Base-by-base conservation (phyloP, 2,888 invertebrate species). In the Pristionchus exspectatus region DNA sequence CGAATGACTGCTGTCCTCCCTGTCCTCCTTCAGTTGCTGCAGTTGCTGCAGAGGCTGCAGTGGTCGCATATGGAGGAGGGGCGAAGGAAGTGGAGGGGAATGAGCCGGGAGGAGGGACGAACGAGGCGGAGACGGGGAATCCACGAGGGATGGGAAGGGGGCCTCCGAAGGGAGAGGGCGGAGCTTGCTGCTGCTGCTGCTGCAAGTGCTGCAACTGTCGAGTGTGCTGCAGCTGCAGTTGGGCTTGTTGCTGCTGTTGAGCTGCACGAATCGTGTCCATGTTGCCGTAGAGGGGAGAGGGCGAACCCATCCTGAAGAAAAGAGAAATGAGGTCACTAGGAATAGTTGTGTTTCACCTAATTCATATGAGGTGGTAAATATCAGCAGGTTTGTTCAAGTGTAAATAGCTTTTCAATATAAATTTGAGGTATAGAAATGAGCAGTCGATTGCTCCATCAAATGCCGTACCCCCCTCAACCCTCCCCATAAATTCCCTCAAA, bases 231-330 rank as follows among this genome's bases (percentile, higher is more conserved):
- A 38, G 38, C 81, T 81, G 81, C n/a, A n/a, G 81, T 27, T 54
- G 81, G 7, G 56, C 56, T 59, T 59, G 30, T 16, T 69, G 87
- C 24, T 87, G 66, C 30, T 66, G 66, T 5, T 7, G 21, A 3
- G 72, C 54, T n/a, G 72, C 74, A 74, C 87, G 72, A 33, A 88
- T 88, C 0, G 87, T 74, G 38, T 88, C 87, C 87, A 88, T 72
- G 87, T 88, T 88, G 56, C 87, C 87, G 74, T 88, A 88, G 33
- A 74, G 74, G 16, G 87, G 87, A 72, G 87, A 88, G 54, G 87
- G 87, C 7, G 87, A 87, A 27, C 66, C 63, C 63, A 69, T 69
- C 38, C 87, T 87, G 63, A 50, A 50, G 9, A 87, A 69, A 63
- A 3, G 59, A 33, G 27, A 30, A 33, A 16, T 12, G 18, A 4